Evolutionary conservation across 1,140 invertebrate species (phyloP).

Genomic region (Diplogasteroides magnus): DNA sequence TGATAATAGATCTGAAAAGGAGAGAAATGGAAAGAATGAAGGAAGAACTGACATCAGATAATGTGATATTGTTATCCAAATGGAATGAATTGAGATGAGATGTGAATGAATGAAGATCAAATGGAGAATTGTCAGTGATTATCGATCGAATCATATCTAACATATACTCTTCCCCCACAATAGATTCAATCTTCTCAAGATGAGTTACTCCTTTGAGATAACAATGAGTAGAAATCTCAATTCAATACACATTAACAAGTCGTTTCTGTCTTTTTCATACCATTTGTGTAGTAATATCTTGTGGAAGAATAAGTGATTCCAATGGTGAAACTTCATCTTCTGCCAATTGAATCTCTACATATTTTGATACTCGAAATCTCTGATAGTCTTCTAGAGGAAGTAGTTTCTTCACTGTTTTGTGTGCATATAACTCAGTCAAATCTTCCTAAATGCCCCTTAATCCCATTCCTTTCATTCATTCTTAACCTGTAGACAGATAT

Average conservation of each 20-base stretch:
- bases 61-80: constrained; percentile 10
- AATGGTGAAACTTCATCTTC: constrained; percentile 20
- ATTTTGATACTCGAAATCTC: constrained; percentile 21
- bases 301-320: constrained; percentile 19
- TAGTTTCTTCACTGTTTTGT: constrained; percentile 17
- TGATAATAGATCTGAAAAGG: constrained; percentile 22
- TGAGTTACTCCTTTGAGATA: constrained; percentile 30
- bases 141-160: constrained; percentile 11
- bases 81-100: constrained; percentile 6
- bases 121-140: not conserved
- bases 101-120: not conserved
- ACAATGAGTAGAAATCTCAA: constrained; percentile 25
- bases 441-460: constrained; percentile 13
- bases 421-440: constrained; percentile 16
- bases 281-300: constrained; percentile 20
- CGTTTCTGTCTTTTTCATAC: constrained; percentile 1
- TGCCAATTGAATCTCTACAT: constrained; percentile 29
- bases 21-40: not conserved
- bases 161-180: constrained; percentile 27
- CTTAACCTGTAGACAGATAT: constrained; percentile 27
- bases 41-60: constrained; percentile 14
- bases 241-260: not conserved
- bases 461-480: not conserved
- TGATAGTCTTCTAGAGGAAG: constrained; percentile 11
- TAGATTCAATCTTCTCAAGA: constrained; percentile 17